phyloP scores from a whole-genome alignment of 2,113 vertebrate genomes.

The Sula dactylatra region DNA sequence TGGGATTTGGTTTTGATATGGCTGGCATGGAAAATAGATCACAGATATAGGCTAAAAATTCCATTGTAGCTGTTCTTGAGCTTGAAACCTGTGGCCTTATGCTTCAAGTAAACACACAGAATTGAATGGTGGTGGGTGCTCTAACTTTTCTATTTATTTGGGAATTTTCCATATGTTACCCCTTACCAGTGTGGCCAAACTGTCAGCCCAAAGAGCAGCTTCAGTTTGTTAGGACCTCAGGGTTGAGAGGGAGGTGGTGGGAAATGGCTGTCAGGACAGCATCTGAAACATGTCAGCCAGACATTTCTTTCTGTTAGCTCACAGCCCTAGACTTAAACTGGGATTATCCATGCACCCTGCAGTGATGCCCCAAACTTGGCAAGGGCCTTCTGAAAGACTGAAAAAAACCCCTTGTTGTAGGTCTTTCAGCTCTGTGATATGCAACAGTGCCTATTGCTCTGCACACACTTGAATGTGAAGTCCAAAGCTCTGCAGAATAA shows the following conservation, averaged over 20 bases:
- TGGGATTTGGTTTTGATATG: neutral
- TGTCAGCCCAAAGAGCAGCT: neutral
- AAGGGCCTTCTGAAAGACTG: neutral
- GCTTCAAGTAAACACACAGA: neutral
- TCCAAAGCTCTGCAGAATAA: neutral
- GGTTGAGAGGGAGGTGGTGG: neutral
- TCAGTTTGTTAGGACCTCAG: neutral
- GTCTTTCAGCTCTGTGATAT: neutral
- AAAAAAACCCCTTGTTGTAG: neutral
- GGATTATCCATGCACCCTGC: neutral
- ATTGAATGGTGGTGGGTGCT: neutral
- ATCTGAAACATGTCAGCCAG: neutral
- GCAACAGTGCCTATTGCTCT: accelerated
- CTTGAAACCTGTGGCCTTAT: neutral
- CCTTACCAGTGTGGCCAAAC: neutral
- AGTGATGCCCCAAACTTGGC: neutral
- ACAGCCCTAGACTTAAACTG: neutral
- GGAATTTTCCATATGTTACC: neutral
- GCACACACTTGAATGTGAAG: neutral
- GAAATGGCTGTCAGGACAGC: neutral
- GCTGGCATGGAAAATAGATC: neutral
- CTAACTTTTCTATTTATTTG: neutral
- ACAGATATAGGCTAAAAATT: neutral
- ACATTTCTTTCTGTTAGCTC: neutral
- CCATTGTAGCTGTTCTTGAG: neutral